Evolutionary conservation across 2,797 vertebrate genomes (phyloP).

Genomic region (Dendrocincla tyrannina): DNA sequence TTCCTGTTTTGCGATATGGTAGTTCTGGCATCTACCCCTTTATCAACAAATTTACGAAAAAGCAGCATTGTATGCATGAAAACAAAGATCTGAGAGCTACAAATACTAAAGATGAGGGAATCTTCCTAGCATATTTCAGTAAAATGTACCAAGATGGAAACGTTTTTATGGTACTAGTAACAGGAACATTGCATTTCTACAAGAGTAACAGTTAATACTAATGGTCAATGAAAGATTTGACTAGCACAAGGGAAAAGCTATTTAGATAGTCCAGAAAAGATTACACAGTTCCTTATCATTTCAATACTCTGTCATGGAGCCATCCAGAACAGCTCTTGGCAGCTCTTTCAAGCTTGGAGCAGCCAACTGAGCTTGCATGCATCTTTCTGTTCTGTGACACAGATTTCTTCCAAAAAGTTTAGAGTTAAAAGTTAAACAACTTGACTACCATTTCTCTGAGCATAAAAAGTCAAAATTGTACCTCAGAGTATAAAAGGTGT

Average conservation of each 20-base stretch:
- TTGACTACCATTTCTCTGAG: not conserved
- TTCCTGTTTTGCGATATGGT: not conserved
- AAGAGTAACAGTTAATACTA: not conserved
- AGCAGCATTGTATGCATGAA: not conserved
- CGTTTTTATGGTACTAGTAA: not conserved
- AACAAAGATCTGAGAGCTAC: not conserved
- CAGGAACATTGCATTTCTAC: not conserved
- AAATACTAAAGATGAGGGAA: not conserved
- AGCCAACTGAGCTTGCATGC: not conserved
- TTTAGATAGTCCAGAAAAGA: not conserved
- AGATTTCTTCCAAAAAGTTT: not conserved
- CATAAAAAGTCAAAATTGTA: not conserved
- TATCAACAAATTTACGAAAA: not conserved
- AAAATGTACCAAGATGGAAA: not conserved
- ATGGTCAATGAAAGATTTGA: not conserved
- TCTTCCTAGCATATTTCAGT: not conserved
- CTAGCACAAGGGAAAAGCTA: not conserved
- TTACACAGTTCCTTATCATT: not conserved
- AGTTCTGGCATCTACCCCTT: not conserved
- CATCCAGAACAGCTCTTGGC: not conserved
- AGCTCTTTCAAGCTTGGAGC: not conserved
- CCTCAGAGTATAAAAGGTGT: not conserved
- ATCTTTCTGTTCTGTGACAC: not conserved
- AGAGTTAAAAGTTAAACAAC: not conserved
- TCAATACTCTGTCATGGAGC: not conserved